These are phyloP conservation scores for Agrotis ipsilon DNA, from an alignment of 2,888 invertebrate genomes.

Conservation along the genomic window DNA sequence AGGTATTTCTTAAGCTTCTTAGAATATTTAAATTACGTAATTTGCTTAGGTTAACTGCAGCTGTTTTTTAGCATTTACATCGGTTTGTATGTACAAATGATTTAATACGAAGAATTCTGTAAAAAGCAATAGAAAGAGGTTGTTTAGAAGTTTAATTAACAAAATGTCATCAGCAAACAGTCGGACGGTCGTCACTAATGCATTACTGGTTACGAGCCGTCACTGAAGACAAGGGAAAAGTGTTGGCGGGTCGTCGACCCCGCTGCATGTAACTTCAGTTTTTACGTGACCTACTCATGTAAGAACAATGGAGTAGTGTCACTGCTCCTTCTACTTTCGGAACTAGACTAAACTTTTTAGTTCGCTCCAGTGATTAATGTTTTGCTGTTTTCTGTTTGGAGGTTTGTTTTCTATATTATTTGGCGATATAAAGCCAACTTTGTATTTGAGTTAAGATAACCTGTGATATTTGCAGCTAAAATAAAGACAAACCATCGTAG, in stretches of 20 bases:
- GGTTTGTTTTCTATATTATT: slow-evolving; percentile 36
- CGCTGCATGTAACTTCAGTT: slow-evolving; percentile 57
- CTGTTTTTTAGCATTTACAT: slow-evolving; percentile 42
- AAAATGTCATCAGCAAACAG: slow-evolving; percentile 51
- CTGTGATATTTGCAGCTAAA: slow-evolving; percentile 8
- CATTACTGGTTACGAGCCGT: slow-evolving; percentile 34
- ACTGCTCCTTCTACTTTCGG: slow-evolving; percentile 44
- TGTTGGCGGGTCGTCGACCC: slow-evolving; percentile 55
- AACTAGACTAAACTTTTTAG: slow-evolving; percentile 43
- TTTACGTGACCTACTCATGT: slow-evolving; percentile 58
- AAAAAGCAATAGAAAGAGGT: slow-evolving; percentile 5
- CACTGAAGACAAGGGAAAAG: slow-evolving; percentile 54
- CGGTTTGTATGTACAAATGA: slow-evolving; percentile 25
- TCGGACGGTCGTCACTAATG: slow-evolving; percentile 47
- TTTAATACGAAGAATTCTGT: slow-evolving; percentile 23
- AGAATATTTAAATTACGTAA: slow-evolving; percentile 60
- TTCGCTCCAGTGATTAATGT: slow-evolving; percentile 36
- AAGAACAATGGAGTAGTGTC: slow-evolving; percentile 62
- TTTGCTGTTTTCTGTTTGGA: slow-evolving; percentile 25
- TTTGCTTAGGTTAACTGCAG: slow-evolving; percentile 52
- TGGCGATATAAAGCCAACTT: not conserved
- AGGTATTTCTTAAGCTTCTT: slow-evolving; percentile 57
- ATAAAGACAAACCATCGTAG: not conserved
- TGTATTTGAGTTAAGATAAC: not conserved
- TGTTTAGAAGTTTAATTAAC: slow-evolving; percentile 44